phyloP scores from a whole-genome alignment of 2,113 vertebrate genomes.

The Bombycilla garrulus region DNA sequence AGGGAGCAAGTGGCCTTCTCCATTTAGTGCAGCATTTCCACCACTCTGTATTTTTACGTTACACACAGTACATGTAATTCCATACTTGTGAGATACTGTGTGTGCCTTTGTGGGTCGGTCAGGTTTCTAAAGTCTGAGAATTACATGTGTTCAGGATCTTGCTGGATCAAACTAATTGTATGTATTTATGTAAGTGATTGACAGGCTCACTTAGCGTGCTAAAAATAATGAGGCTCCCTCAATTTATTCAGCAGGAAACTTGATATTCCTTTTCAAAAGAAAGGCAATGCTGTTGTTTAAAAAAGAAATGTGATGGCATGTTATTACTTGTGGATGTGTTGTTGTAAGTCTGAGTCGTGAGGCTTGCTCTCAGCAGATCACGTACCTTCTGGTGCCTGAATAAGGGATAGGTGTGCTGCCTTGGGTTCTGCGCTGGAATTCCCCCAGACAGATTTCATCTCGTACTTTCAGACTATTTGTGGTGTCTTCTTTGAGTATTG shows the following conservation, averaged over 20 bases:
- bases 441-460: neutral
- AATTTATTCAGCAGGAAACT: conserved; percentile 30
- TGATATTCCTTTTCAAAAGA: conserved; percentile 11
- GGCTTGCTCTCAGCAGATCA: neutral
- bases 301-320: neutral
- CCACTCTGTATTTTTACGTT: neutral
- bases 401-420: neutral
- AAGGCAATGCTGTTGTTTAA: neutral
- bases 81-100: neutral
- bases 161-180: conserved; percentile 6
- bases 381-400: neutral
- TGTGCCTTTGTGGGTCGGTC: neutral
- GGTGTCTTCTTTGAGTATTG: neutral
- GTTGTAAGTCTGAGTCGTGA: neutral
- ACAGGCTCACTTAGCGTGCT: neutral
- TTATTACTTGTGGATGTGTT: conserved; percentile 8
- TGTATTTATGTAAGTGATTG: neutral
- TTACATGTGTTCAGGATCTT: conserved; percentile 1
- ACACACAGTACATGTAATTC: neutral
- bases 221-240: conserved; percentile 23
- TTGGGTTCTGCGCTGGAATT: neutral
- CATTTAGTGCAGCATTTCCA: neutral
- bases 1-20: neutral
- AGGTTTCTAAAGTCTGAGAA: neutral
- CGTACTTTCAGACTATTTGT: neutral